These are phyloP conservation scores for Hofmannophila pseudospretella DNA, from an alignment of 2,888 invertebrate genomes.

Conservation along the genomic window DNA sequence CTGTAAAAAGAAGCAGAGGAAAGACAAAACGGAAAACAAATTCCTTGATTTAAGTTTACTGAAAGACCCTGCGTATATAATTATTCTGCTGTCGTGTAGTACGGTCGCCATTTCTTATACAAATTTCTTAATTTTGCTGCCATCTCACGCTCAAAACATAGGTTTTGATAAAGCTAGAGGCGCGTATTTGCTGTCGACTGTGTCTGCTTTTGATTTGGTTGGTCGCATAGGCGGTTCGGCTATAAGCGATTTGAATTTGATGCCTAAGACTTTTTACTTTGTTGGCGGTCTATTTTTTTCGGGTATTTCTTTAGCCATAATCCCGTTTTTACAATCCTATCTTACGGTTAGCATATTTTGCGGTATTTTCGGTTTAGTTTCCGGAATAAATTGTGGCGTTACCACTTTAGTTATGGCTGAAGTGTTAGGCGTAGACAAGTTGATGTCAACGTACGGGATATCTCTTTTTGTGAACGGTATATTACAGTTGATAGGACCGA, in stretches of 20 bases:
- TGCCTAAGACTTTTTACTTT: conserved; percentile 90
- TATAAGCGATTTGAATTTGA: conserved; percentile 85
- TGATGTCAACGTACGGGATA: conserved; percentile 91
- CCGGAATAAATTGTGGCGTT: conserved; percentile 90
- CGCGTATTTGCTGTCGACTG: conserved; percentile 86
- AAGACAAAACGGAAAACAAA: conserved; percentile 67
- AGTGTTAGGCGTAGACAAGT: conserved; percentile 87
- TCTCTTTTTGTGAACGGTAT: conserved; percentile 91
- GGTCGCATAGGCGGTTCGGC: conserved; percentile 92
- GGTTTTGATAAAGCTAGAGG: conserved; percentile 84
- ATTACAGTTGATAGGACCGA: conserved; percentile 88
- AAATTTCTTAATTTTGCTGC: conserved; percentile 90
- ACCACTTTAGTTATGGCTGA: conserved; percentile 93
- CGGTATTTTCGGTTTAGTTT: conserved; percentile 87
- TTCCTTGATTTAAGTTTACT: conserved; percentile 86
- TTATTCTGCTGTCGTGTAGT: conserved; percentile 89
- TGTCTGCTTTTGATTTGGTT: conserved; percentile 88
- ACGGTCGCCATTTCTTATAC: conserved; percentile 93
- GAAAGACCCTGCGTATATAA: conserved; percentile 86
- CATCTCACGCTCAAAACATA: conserved; percentile 84
- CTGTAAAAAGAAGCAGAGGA: conserved; percentile 38
- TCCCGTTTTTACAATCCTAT: conserved; percentile 84
- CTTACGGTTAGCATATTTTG: conserved; percentile 82
- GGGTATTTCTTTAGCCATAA: conserved; percentile 83
- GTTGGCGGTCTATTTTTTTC: conserved; percentile 88